Conservation (phyloP, 2,888 invertebrate genomes). For the Vandiemenella viatica region DNA sequence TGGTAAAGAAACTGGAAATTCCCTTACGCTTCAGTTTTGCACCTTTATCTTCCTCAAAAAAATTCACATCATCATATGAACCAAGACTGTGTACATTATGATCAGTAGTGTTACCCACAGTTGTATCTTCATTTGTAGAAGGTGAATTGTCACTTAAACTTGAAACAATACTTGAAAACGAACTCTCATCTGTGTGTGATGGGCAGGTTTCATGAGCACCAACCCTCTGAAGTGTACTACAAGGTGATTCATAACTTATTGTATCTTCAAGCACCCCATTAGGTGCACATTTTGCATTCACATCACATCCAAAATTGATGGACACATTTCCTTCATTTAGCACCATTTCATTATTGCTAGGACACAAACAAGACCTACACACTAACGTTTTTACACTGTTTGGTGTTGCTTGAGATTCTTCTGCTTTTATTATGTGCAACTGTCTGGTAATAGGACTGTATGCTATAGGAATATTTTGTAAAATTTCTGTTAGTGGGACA, state of each 20-base stretch:
- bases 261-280: constrained; percentile 11
- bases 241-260: constrained; percentile 13
- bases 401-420: neutral
- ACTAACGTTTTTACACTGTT: too few species aligned
- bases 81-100: constrained; percentile 26
- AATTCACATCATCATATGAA: constrained; percentile 21
- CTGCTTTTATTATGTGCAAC: constrained; percentile 33
- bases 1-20: constrained; percentile 44
- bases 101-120: constrained; percentile 20
- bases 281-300: constrained; percentile 5
- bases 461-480: constrained; percentile 56
- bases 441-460: constrained; percentile 62
- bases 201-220: constrained; percentile 6
- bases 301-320: neutral
- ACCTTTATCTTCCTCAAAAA: constrained; percentile 25
- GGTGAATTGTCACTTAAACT: constrained; percentile 55
- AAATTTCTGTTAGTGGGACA: constrained; percentile 47
- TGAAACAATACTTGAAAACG: constrained; percentile 53
- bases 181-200: constrained; percentile 37
- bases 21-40: constrained; percentile 43
- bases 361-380: neutral
- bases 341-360: neutral
- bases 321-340: neutral
- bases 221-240: constrained; percentile 13
- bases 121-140: constrained; percentile 31